These are phyloP conservation scores for Micropoecilia bifurca DNA, from an alignment of 2,797 vertebrate genomes.

Conservation along the genomic window DNA sequence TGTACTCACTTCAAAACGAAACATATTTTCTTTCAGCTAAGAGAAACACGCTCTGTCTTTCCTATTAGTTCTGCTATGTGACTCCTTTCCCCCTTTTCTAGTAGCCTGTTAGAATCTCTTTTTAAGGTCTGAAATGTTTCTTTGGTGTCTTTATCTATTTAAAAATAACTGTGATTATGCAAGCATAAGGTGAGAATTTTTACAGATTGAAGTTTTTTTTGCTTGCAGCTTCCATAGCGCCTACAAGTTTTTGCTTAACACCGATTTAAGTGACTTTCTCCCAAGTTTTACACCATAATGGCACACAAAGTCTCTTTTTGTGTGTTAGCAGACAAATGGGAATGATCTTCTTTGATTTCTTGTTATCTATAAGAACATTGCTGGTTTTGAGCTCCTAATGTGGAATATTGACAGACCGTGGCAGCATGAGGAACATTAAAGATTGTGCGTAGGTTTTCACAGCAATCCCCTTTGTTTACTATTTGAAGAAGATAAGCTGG, in stretches of 20 bases:
- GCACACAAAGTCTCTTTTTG: constrained; percentile 24
- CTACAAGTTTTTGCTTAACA: constrained; percentile 24
- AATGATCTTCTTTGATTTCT: constrained; percentile 49
- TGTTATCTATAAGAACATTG: constrained; percentile 42
- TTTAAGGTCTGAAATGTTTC: constrained; percentile 10
- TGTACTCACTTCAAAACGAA: constrained; percentile 67
- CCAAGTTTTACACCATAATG: constrained; percentile 52
- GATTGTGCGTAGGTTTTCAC: constrained; percentile 27
- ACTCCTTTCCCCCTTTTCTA: constrained; percentile 25
- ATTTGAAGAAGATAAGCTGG: constrained; percentile 24
- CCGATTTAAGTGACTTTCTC: constrained; percentile 38
- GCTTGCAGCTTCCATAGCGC: constrained; percentile 34
- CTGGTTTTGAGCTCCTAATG: constrained; percentile 41
- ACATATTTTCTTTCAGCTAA: constrained; percentile 59
- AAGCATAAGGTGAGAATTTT: constrained; percentile 19
- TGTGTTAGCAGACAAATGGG: constrained; percentile 24
- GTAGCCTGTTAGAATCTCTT: constrained; percentile 26
- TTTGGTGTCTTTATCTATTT: constrained; percentile 17
- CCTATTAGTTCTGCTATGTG: constrained; percentile 52
- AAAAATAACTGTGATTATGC: constrained; percentile 20
- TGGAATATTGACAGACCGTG: constrained; percentile 28
- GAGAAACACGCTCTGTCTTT: constrained; percentile 47
- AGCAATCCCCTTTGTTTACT: constrained; percentile 18
- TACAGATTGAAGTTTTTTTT: constrained; percentile 26
- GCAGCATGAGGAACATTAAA: constrained; percentile 35